Evolutionary conservation across 2,797 vertebrate genomes (phyloP).

Genomic region (Phrynocephalus vlangalii): DNA sequence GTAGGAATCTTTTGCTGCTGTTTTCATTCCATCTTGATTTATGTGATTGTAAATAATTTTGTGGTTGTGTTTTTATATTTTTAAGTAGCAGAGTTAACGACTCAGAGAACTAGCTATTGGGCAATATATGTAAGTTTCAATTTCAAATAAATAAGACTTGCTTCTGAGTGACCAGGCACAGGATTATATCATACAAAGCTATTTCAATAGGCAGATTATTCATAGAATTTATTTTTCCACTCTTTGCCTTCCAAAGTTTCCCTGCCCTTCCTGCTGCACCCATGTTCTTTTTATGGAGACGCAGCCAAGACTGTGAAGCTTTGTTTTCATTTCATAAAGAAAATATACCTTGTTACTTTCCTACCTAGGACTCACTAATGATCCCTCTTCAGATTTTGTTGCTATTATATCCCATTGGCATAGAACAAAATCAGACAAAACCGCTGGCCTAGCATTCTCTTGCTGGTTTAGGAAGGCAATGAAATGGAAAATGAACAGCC

Average conservation of each 20-base stretch:
- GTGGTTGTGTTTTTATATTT: neutral
- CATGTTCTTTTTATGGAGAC: neutral
- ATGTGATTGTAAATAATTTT: neutral
- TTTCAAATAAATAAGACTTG: neutral
- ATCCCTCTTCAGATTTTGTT: neutral
- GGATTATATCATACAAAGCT: neutral
- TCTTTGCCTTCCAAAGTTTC: neutral
- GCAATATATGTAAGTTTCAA: neutral
- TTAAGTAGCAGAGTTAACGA: neutral
- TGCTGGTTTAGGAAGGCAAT: neutral
- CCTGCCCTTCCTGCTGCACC: neutral
- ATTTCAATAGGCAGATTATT: neutral
- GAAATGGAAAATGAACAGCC: neutral
- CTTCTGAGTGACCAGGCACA: neutral
- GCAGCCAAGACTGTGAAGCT: neutral
- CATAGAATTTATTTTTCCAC: neutral
- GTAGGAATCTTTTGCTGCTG: neutral
- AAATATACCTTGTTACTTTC: neutral
- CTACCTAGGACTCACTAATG: too few relatives aligned
- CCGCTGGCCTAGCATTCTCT: neutral
- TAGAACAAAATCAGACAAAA: neutral
- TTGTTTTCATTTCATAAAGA: neutral
- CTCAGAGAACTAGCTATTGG: neutral
- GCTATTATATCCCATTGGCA: neutral
- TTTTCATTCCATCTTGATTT: neutral